These are phyloP conservation scores for Noctuana brunneofusca DNA, from an alignment of 2,888 invertebrate species.

Conservation along the genomic window DNA sequence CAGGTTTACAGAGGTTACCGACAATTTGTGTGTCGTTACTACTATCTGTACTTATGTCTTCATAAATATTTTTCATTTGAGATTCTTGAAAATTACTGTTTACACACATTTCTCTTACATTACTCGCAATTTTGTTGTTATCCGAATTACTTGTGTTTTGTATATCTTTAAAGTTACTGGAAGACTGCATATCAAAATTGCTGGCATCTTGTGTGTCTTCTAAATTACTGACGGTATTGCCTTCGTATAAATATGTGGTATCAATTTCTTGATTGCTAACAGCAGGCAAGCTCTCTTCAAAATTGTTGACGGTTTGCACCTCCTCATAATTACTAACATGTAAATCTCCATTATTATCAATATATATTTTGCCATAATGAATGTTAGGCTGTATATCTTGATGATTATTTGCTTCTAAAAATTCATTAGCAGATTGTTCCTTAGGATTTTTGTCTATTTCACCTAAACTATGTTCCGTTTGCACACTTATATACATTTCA, in stretches of 20 bases:
- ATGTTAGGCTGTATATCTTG: background rate
- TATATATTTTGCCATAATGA: background rate
- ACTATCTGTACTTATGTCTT: constrained; percentile 1
- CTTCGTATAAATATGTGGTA: background rate
- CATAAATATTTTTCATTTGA: background rate
- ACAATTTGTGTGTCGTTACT: background rate
- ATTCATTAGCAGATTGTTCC: background rate
- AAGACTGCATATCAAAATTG: background rate
- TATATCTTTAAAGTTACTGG: background rate
- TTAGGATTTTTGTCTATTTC: background rate
- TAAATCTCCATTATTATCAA: background rate
- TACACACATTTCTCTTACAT: background rate
- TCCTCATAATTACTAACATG: background rate
- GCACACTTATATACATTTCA: background rate
- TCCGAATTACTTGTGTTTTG: background rate
- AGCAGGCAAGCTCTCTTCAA: background rate
- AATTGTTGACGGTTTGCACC: background rate
- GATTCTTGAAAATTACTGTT: background rate
- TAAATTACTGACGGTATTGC: background rate
- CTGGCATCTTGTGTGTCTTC: background rate
- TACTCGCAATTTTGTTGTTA: background rate
- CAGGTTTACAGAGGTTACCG: background rate
- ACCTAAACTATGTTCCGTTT: too few species aligned
- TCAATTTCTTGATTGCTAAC: background rate
- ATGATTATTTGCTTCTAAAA: background rate